A percentile compares a stretch with the other conserved stretches of the same genome.
phyloP scores from a whole-genome alignment of 2,797 vertebrate genomes.

The Macropus fuliginosus region DNA sequence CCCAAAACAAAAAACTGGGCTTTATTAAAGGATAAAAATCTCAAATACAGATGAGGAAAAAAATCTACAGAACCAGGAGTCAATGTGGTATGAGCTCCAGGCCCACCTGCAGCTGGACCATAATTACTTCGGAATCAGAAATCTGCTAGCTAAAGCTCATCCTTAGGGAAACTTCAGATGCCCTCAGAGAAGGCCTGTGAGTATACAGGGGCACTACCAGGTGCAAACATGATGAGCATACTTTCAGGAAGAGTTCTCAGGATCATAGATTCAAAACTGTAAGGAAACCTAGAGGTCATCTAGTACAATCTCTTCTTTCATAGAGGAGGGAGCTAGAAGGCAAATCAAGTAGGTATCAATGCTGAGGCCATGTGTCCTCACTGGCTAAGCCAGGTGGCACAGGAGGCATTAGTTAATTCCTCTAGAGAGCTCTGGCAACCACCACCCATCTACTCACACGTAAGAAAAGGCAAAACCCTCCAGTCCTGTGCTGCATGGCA shows the following conservation, averaged over 20 bases:
- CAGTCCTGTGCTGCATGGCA: neutral
- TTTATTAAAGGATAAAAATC: neutral
- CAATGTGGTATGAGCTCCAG: neutral
- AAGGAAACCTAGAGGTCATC: neutral
- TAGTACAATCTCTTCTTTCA: neutral
- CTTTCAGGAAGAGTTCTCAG: neutral
- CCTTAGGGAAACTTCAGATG: neutral
- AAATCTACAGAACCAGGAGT: neutral
- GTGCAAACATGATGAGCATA: neutral
- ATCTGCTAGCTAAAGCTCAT: neutral
- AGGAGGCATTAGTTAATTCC: neutral
- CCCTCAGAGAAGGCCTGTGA: neutral
- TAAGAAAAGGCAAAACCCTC: neutral
- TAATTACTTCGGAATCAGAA: neutral
- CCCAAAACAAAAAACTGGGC: neutral
- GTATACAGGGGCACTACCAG: neutral
- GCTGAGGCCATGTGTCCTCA: neutral
- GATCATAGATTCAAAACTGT: neutral
- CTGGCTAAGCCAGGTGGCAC: neutral
- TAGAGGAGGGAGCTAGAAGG: neutral
- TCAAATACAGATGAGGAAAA: neutral
- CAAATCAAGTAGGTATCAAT: neutral
- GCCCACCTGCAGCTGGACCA: neutral
- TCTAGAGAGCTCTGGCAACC: neutral
- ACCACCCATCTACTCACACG: neutral